phyloP scores from a whole-genome alignment of 2,797 vertebrate genomes.

The Coracias cyanogaster region DNA sequence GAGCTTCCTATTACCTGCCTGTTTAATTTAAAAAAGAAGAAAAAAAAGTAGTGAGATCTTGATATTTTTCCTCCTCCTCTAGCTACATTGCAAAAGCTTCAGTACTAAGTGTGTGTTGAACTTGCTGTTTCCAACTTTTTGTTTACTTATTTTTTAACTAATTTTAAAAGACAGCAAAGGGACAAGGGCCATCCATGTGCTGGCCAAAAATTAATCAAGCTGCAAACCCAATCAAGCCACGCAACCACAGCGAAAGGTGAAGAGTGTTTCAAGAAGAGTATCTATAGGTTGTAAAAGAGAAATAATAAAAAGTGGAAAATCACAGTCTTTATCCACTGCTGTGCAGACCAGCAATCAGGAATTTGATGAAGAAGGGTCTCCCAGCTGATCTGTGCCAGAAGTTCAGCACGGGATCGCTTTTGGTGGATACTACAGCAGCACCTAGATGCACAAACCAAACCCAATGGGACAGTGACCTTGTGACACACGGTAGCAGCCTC shows the following conservation, averaged over 20 bases:
- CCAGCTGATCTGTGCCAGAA: not conserved
- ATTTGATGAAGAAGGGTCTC: not conserved
- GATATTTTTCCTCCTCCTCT: not conserved
- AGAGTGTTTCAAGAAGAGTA: not conserved
- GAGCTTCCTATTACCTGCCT: not conserved
- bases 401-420: not conserved
- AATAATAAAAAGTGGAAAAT: not conserved
- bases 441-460: not conserved
- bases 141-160: not conserved
- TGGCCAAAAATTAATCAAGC: not conserved
- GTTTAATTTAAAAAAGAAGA: not conserved
- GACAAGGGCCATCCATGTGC: accelerated
- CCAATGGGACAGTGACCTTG: not conserved
- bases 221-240: not conserved
- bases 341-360: not conserved
- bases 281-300: not conserved
- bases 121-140: not conserved
- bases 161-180: not conserved
- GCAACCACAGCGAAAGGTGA: not conserved
- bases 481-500: not conserved
- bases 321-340: not conserved
- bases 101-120: not conserved
- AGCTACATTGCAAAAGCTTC: not conserved
- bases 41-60: not conserved
- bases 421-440: not conserved